Evolutionary conservation across 2,888 invertebrate species (phyloP), one percentile per base, ranked within the genome.

Genomic region (Eupithecia pulchellata): DNA sequence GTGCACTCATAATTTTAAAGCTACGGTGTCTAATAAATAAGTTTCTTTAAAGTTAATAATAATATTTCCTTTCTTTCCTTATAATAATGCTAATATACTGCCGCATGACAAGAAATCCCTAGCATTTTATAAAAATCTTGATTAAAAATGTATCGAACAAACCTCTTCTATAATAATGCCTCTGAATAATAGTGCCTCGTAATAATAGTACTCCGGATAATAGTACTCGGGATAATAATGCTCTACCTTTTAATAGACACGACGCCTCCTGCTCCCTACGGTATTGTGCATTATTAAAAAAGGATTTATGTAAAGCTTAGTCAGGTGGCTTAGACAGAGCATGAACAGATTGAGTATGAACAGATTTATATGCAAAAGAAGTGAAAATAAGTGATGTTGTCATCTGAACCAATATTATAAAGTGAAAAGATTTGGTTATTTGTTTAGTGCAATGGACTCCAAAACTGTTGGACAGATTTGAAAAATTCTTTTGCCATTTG

Each of bases 271-370:
- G 34, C 63, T 72, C 69, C 55, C 69, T 61, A 42, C 25, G 69
- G 69, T 69, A 66, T 64, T 66, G 52, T 72, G 69, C 63, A 66
- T 66, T 72, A 72, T 69, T 69, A 72, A 69, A 72, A 68, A 72
- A 70, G 62, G 57, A 39, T 73, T 65, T 69, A 63, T 63, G 57
- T 42, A 61, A 36, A 52, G 63, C 70, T 68, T 52, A 70, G 36
- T 73, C 72, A 73, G 52, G 62, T 34, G 25, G 32, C 34, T 34
- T 25, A 13, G 0, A 62, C 65, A 62, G 20, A n/a, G n/a, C n/a
- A n/a, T n/a, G n/a, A n/a, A n/a, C n/a, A n/a, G n/a, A n/a, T 34
- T 34, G 14, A 29, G 34, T 61, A 61, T 61, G 34, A 61, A 34
- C 61, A 25, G 1, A 25, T 17, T 29, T 14, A 17, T 13, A 13